Evolutionary conservation across 2,888 invertebrate species (phyloP).

Genomic region (Macrophya annulata): DNA sequence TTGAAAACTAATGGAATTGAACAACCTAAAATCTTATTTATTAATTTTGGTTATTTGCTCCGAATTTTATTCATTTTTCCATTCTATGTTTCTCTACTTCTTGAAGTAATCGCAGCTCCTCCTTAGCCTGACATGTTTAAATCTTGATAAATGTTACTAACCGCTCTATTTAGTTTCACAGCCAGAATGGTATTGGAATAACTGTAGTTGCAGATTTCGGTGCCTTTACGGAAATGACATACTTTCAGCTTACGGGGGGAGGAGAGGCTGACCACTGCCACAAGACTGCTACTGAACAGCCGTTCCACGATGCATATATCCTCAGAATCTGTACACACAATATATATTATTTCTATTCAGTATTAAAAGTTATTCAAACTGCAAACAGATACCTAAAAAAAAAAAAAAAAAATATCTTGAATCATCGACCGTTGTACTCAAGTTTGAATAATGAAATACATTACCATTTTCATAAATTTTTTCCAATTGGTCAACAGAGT

Average conservation of each 20-base stretch:
- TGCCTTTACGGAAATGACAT: conserved; percentile 98
- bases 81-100: background rate
- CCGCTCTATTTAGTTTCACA: conserved; percentile 96
- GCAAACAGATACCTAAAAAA: background rate
- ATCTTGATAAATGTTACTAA: conserved; percentile 79
- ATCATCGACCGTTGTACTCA: background rate
- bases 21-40: background rate
- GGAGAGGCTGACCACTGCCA: conserved; percentile 95
- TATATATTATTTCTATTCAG: background rate
- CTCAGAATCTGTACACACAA: conserved; percentile 82
- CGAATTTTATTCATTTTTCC: background rate
- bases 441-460: conserved; percentile 1
- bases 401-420: background rate
- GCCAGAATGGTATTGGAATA: conserved; percentile 97
- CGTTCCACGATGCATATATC: conserved; percentile 96
- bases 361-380: background rate
- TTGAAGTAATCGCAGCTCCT: background rate
- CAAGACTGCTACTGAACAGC: conserved; percentile 97
- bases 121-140: background rate
- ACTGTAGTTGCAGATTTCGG: conserved; percentile 98
- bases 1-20: background rate
- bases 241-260: conserved; percentile 96
- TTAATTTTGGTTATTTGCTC: background rate
- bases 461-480: conserved; percentile 93
- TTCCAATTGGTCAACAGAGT: conserved; percentile 91